Percentiles rank a stretch among this genome's conserved stretches.
These are phyloP conservation scores for Nezara viridula DNA, from an alignment of 2,888 invertebrate genomes.

Conservation along the genomic window DNA sequence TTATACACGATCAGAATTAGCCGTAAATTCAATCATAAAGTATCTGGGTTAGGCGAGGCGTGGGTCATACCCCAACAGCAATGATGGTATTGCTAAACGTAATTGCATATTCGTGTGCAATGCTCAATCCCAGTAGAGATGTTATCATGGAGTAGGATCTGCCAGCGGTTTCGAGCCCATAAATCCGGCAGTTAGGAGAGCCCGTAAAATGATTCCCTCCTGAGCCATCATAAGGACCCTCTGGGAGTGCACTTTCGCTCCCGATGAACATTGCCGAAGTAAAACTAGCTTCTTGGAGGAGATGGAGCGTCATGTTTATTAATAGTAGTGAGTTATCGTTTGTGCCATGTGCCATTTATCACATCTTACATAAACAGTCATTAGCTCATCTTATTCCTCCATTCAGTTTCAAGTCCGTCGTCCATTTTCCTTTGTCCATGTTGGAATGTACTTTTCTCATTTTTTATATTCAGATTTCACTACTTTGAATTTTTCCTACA, in stretches of 20 bases:
- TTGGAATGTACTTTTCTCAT: not conserved
- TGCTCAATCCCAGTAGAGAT: conserved; percentile 22
- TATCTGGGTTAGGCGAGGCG: not conserved
- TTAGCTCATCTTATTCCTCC: conserved; percentile 23
- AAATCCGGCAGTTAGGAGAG: not conserved
- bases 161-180: not conserved
- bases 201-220: not conserved
- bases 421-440: not conserved
- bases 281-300: not conserved
- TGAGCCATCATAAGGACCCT: not conserved
- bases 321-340: conserved; percentile 5
- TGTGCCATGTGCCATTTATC: conserved; percentile 14
- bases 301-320: conserved; percentile 1
- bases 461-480: not conserved
- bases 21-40: not conserved
- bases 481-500: too few relatives aligned
- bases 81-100: conserved; percentile 1
- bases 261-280: not conserved
- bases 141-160: not conserved
- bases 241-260: not conserved
- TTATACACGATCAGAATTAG: not conserved
- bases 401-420: not conserved
- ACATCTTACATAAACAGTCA: conserved; percentile 25
- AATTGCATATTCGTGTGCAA: conserved; percentile 37
- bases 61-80: not conserved